Percentiles rank a stretch among this genome's conserved stretches.
phyloP scores from a whole-genome alignment of 2,797 vertebrate genomes.

The Ctenochaetus hawaiiensis region DNA sequence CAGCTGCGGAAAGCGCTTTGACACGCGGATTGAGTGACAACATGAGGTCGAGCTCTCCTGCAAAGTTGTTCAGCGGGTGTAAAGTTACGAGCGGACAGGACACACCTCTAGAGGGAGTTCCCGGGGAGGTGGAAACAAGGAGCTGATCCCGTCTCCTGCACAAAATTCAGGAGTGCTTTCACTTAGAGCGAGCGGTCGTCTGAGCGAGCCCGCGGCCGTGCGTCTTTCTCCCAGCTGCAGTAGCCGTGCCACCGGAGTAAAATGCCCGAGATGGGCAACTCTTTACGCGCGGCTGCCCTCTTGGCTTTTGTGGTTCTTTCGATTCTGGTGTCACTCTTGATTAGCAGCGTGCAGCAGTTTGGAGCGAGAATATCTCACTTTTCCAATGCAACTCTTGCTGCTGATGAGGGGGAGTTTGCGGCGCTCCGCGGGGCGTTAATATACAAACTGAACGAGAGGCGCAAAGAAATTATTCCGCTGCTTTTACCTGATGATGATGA shows the following conservation, averaged over 20 bases:
- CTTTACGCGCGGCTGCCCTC: slow-evolving; percentile 78
- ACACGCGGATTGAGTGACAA: slow-evolving; percentile 45
- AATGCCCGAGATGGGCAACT: slow-evolving; percentile 79
- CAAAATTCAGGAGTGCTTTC: slow-evolving; percentile 46
- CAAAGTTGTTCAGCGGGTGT: slow-evolving; percentile 68
- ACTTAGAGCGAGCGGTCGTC: slow-evolving; percentile 49
- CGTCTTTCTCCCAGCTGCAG: slow-evolving; percentile 27
- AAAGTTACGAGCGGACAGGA: slow-evolving; percentile 75
- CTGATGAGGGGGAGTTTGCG: slow-evolving; percentile 59
- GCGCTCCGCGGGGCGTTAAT: slow-evolving; percentile 72
- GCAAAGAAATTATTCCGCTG: slow-evolving; percentile 82
- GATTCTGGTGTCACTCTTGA: slow-evolving; percentile 78
- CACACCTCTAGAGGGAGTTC: slow-evolving; percentile 83
- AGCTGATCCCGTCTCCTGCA: slow-evolving; percentile 55
- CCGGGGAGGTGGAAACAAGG: slow-evolving; percentile 73
- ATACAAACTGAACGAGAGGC: slow-evolving; percentile 79
- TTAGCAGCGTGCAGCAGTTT: slow-evolving; percentile 84
- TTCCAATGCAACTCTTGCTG: slow-evolving; percentile 51
- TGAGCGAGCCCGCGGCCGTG: slow-evolving; percentile 25
- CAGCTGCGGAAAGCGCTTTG: slow-evolving; percentile 18
- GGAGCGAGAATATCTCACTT: slow-evolving; percentile 58
- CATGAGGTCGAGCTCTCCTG: slow-evolving; percentile 63
- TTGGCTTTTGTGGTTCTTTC: slow-evolving; percentile 82
- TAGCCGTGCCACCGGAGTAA: slow-evolving; percentile 41
- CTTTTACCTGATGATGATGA: slow-evolving; percentile 50